Conservation (phyloP, 2,888 invertebrate genomes). For the Charanyca ferruginea region DNA sequence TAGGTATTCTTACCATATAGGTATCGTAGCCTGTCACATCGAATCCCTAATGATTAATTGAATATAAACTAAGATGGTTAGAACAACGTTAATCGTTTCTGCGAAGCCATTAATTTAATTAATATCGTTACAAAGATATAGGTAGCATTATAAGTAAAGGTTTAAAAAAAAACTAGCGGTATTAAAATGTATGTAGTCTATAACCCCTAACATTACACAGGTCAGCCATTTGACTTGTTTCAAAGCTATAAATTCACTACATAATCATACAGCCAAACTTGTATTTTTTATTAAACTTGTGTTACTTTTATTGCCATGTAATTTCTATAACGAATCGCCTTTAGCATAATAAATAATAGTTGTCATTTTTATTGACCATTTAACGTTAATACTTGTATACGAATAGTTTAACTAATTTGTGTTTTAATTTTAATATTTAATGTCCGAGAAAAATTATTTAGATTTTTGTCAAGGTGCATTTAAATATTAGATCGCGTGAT, state of each 20-base stretch:
- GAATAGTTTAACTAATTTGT: conserved; percentile 40
- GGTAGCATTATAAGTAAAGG: neutral
- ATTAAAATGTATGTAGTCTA: neutral
- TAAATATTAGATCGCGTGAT: conserved; percentile 53
- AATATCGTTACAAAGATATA: neutral
- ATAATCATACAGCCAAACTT: conserved; percentile 45
- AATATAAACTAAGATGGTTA: conserved; percentile 35
- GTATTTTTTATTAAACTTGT: conserved; percentile 33
- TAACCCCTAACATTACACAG: neutral
- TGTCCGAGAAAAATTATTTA: neutral
- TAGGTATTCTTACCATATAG: conserved; percentile 43
- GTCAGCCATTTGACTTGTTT: conserved; percentile 7
- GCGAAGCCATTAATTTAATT: conserved; percentile 16
- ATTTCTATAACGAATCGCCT: conserved; percentile 49
- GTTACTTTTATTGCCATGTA: conserved; percentile 48
- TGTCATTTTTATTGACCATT: conserved; percentile 57
- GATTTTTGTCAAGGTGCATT: conserved; percentile 25
- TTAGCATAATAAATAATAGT: conserved; percentile 55
- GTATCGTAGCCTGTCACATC: conserved; percentile 31
- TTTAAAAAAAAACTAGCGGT: neutral
- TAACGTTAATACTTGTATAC: conserved; percentile 44
- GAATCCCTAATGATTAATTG: conserved; percentile 42
- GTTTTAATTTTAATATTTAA: conserved; percentile 37
- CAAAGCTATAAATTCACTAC: conserved; percentile 49
- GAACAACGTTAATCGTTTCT: conserved; percentile 42